Evolutionary conservation across 2,888 invertebrate genomes (phyloP).

Genomic region (Fragum fragum): DNA sequence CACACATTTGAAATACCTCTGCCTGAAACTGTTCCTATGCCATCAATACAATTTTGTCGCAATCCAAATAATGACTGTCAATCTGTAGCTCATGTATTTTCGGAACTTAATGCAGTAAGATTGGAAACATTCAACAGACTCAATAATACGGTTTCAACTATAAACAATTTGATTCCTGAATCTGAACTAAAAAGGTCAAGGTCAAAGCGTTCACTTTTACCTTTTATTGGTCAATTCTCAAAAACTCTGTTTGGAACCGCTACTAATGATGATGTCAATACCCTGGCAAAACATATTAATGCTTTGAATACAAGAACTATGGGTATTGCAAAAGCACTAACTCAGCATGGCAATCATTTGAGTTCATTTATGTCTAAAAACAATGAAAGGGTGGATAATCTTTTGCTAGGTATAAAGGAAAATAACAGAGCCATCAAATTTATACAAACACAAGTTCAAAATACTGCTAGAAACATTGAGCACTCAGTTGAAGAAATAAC

Average conservation of each 20-base stretch:
- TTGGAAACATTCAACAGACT: slow-evolving; percentile 10
- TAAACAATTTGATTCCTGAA: slow-evolving; percentile 28
- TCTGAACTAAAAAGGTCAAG: neutral
- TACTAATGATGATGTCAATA: slow-evolving; percentile 52
- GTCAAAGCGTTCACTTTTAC: slow-evolving; percentile 41
- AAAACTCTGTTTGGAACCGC: slow-evolving; percentile 61
- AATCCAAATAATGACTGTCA: slow-evolving; percentile 13
- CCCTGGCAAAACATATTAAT: slow-evolving; percentile 39
- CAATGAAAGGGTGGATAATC: slow-evolving; percentile 24
- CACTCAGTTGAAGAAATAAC: slow-evolving; percentile 20
- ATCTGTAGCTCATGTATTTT: slow-evolving; percentile 23
- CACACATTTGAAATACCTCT: slow-evolving; percentile 53
- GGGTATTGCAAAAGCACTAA: slow-evolving; percentile 30
- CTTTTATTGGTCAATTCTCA: slow-evolving; percentile 60
- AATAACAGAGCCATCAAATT: slow-evolving; percentile 20
- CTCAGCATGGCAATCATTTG: slow-evolving; percentile 28
- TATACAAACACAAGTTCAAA: slow-evolving; percentile 10
- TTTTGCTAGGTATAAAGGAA: slow-evolving; percentile 19
- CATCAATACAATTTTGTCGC: slow-evolving; percentile 14
- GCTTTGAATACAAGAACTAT: slow-evolving; percentile 21
- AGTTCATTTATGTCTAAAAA: slow-evolving; percentile 16
- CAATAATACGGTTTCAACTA: slow-evolving; percentile 26
- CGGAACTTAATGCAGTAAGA: slow-evolving; percentile 36
- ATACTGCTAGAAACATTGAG: neutral
- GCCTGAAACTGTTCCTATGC: slow-evolving; percentile 29